These are phyloP conservation scores for Macrochelys suwanniensis DNA, from an alignment of 2,797 vertebrate species.

Conservation along the genomic window DNA sequence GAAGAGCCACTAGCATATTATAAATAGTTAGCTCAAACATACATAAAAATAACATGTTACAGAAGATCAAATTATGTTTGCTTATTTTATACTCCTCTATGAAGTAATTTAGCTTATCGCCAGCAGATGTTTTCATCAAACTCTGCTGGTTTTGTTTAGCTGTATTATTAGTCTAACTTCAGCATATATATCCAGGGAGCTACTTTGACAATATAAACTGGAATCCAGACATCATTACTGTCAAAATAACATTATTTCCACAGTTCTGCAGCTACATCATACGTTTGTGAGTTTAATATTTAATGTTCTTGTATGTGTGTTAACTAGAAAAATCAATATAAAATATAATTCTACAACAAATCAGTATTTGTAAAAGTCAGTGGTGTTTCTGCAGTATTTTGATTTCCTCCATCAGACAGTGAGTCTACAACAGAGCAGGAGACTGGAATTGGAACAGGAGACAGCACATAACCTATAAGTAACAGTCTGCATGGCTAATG, in stretches of 20 bases:
- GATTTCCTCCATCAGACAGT: not conserved
- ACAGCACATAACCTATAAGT: not conserved
- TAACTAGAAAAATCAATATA: not conserved
- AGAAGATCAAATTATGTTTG: not conserved
- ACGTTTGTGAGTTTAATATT: not conserved
- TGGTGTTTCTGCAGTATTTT: not conserved
- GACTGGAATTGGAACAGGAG: not conserved
- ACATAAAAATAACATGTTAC: not conserved
- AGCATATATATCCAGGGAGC: not conserved
- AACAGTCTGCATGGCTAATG: not conserved
- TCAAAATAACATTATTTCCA: not conserved
- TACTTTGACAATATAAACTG: not conserved
- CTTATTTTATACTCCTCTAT: not conserved
- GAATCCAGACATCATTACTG: not conserved
- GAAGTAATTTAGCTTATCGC: not conserved
- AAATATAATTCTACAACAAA: not conserved
- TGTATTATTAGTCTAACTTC: not conserved
- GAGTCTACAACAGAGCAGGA: not conserved
- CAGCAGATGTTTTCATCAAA: not conserved
- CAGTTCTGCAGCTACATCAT: not conserved
- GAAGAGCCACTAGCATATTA: not conserved
- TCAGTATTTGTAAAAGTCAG: not conserved
- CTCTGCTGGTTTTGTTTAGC: not conserved
- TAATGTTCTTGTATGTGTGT: not conserved
- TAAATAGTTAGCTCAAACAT: not conserved